Evolutionary conservation across 1,140 invertebrate genomes (phyloP).

Genomic region (Procambarus virginalis): DNA sequence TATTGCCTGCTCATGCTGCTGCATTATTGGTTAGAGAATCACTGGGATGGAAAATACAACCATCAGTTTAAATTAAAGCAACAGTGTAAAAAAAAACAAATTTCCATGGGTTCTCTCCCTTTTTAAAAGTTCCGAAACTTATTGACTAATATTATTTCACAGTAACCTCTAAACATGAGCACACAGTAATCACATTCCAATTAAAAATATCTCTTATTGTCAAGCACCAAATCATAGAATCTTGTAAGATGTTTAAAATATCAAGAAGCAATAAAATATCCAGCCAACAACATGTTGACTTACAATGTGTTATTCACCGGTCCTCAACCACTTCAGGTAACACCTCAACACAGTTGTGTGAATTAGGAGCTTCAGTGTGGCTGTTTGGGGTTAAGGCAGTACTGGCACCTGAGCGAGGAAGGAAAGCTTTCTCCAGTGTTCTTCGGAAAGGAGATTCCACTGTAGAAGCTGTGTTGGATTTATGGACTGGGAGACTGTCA

Average conservation of each 20-base stretch:
- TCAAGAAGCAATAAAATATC: neutral
- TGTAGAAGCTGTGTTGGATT: neutral
- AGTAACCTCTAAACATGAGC: neutral
- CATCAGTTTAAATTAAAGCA: neutral
- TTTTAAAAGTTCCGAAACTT: neutral
- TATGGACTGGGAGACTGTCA: neutral
- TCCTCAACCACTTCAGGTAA: neutral
- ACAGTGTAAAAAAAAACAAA: neutral
- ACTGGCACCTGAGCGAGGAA: constrained; percentile 1
- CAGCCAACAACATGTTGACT: neutral
- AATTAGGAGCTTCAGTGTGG: neutral
- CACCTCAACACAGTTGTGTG: neutral
- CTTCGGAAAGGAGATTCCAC: constrained; percentile 7
- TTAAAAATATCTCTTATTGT: neutral
- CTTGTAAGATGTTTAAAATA: neutral
- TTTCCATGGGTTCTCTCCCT: neutral
- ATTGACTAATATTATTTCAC: neutral
- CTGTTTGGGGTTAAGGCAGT: neutral
- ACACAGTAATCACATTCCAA: neutral
- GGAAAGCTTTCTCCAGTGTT: constrained; percentile 31
- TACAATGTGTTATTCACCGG: neutral
- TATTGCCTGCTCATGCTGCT: neutral
- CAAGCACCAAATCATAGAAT: neutral
- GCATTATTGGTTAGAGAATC: neutral
- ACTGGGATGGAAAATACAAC: neutral